Conservation (phyloP, 35 echinoderm and acorn worm species). For the Ophiothrix spiculata region DNA sequence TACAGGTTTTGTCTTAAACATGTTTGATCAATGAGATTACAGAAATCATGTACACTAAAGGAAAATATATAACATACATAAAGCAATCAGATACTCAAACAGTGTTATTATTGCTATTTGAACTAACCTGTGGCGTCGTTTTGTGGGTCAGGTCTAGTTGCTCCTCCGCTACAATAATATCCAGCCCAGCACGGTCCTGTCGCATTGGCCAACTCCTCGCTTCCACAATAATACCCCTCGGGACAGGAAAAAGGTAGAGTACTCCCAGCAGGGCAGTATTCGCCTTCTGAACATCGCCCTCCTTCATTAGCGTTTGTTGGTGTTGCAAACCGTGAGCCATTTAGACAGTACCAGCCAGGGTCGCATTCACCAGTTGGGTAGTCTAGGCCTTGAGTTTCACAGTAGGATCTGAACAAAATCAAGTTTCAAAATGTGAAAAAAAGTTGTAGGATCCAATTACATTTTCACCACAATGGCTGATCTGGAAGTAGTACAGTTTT, state of each 20-base stretch:
- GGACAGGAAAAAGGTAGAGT: slow-evolving; percentile 56
- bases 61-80: too few species aligned
- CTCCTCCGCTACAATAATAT: slow-evolving; percentile 67
- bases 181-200: slow-evolving; percentile 78
- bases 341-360: slow-evolving; percentile 90
- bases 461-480: too few species aligned
- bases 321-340: slow-evolving; percentile 81
- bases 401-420: slow-evolving; percentile 51
- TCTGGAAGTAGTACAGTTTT: too few species aligned
- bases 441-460: too few species aligned
- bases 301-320: slow-evolving; percentile 57
- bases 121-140: slow-evolving; percentile 59
- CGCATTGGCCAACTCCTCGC: slow-evolving; percentile 58
- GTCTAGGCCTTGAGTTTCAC: slow-evolving; percentile 71
- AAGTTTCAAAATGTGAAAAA: neutral
- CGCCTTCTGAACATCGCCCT: slow-evolving; percentile 60
- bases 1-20: too few species aligned
- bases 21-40: too few species aligned
- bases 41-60: too few species aligned
- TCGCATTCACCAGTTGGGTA: slow-evolving; percentile 82
- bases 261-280: slow-evolving; percentile 79
- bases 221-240: slow-evolving; percentile 85
- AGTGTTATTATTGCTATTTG: too few species aligned
- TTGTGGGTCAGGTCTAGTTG: slow-evolving; percentile 50
- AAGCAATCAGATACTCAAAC: too few species aligned